Conservation (phyloP, 2,888 invertebrate species). For the Heliconius sara region DNA sequence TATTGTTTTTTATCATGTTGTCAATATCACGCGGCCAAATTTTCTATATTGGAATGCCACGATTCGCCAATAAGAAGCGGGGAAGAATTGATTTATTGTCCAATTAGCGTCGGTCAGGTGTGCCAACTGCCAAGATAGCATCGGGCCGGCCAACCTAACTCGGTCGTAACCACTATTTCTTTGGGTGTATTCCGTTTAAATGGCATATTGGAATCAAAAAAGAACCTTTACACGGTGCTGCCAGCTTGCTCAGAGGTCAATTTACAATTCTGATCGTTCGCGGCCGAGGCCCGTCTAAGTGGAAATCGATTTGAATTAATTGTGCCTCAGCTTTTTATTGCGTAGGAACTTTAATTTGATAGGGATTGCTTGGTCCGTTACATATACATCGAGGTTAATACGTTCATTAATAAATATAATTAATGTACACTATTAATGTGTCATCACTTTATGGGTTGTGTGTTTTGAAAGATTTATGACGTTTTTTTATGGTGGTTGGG, state of each 20-base stretch:
- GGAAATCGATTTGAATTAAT: slow-evolving; percentile 83
- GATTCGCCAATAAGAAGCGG: slow-evolving; percentile 84
- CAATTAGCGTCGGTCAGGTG: slow-evolving; percentile 85
- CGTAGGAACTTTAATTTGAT: slow-evolving; percentile 77
- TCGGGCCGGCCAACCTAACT: slow-evolving; percentile 82
- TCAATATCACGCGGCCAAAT: slow-evolving; percentile 84
- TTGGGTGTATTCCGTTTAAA: slow-evolving; percentile 80
- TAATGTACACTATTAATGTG: slow-evolving; percentile 31
- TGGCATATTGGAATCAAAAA: slow-evolving; percentile 83
- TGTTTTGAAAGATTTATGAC: slow-evolving; percentile 31
- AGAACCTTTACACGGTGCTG: slow-evolving; percentile 80
- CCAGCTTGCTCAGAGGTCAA: slow-evolving; percentile 73
- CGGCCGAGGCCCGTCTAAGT: slow-evolving; percentile 72
- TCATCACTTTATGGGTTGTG: slow-evolving; percentile 24
- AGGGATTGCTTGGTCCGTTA: slow-evolving; percentile 60
- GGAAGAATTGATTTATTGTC: slow-evolving; percentile 85
- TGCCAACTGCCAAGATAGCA: slow-evolving; percentile 84
- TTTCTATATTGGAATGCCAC: slow-evolving; percentile 84
- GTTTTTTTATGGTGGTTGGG: slow-evolving; percentile 23
- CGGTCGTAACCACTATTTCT: slow-evolving; percentile 78
- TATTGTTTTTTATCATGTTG: slow-evolving; percentile 84
- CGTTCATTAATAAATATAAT: slow-evolving; percentile 37
- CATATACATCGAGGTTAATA: slow-evolving; percentile 50
- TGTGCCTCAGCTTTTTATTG: slow-evolving; percentile 66
- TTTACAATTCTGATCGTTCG: slow-evolving; percentile 82